Conservation (phyloP, 2,888 invertebrate genomes). For the Caenorhabditis auriculariae region DNA sequence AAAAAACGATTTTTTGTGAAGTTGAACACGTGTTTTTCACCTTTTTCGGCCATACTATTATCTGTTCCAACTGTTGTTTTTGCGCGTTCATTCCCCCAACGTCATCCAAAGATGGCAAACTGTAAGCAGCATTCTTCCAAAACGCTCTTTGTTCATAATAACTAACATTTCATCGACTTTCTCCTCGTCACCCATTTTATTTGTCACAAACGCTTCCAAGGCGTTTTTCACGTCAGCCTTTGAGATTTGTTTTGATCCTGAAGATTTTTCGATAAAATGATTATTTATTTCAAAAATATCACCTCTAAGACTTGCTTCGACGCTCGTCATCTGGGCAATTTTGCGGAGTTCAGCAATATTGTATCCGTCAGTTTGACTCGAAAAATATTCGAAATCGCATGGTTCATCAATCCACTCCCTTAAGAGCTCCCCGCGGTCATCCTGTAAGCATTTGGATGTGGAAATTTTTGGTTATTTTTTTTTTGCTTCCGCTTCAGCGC, state of each 20-base stretch:
- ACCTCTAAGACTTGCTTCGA: background rate
- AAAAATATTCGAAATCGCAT: background rate
- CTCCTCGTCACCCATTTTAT: slow-evolving; percentile 21
- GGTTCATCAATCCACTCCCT: too few relatives aligned
- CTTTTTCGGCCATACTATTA: slow-evolving; percentile 58
- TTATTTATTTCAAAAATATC: background rate
- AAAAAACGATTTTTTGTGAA: too few relatives aligned
- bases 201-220: slow-evolving; percentile 17
- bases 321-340: background rate
- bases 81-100: slow-evolving; percentile 53
- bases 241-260: slow-evolving; percentile 12
- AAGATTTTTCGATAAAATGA: too few relatives aligned
- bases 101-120: slow-evolving; percentile 27
- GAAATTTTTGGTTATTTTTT: too few relatives aligned
- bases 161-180: slow-evolving; percentile 21
- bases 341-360: background rate
- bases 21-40: too few relatives aligned
- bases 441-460: too few relatives aligned
- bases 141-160: background rate
- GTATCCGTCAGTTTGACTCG: background rate
- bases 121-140: slow-evolving; percentile 6
- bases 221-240: slow-evolving; percentile 17
- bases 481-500: slow-evolving; percentile 2
- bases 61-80: slow-evolving; percentile 48
- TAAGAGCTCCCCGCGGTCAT: too few relatives aligned